Conservation (phyloP, 2,888 invertebrate genomes). For the Phorcus lineatus region DNA sequence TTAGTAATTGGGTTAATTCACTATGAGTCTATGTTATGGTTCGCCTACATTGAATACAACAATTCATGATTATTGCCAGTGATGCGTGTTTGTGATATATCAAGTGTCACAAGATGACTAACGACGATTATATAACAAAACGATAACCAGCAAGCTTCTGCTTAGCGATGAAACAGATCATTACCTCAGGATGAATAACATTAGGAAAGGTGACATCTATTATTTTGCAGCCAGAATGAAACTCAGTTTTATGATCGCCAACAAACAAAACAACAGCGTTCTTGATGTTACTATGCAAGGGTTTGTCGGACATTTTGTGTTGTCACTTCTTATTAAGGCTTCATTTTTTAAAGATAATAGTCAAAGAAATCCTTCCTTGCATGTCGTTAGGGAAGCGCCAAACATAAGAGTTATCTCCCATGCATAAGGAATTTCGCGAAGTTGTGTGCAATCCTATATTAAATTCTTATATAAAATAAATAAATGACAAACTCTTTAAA, state of each 20-base stretch:
- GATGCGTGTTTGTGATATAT: too few relatives aligned
- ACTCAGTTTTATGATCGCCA: conserved; percentile 59
- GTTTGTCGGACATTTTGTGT: conserved; percentile 57
- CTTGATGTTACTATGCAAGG: conserved; percentile 64
- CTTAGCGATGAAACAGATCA: too few relatives aligned
- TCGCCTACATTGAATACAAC: neutral
- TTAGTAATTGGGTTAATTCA: too few relatives aligned
- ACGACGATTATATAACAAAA: too few relatives aligned
- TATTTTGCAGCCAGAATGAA: conserved; percentile 69
- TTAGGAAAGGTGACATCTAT: conserved; percentile 71
- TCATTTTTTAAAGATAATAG: neutral
- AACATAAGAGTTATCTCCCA: conserved; percentile 19
- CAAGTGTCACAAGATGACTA: too few relatives aligned
- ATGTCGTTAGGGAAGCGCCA: conserved; percentile 24
- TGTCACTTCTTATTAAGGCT: neutral
- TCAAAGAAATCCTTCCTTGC: neutral
- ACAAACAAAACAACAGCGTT: conserved; percentile 60
- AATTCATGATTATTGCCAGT: too few relatives aligned
- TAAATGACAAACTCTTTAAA: neutral
- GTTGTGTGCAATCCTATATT: neutral
- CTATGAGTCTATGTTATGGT: too few relatives aligned
- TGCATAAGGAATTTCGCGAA: neutral
- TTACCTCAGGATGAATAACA: conserved; percentile 70
- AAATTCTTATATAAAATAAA: neutral
- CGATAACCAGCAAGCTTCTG: too few relatives aligned